phyloP scores from a whole-genome alignment of 23 tunicate genomes.

The Diplosoma virens region DNA sequence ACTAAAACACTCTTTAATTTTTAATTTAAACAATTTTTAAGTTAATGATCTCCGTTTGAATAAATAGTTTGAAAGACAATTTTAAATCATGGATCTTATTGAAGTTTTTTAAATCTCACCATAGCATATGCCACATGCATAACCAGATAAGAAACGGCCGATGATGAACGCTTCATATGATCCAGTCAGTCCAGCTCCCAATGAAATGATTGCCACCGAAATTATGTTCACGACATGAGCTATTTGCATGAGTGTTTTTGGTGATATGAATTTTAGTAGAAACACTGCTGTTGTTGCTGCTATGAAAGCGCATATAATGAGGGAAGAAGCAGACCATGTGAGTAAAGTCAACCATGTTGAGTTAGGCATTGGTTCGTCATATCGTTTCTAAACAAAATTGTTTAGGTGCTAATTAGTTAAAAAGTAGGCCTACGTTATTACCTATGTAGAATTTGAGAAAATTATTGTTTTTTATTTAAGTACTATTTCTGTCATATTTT shows the following conservation, averaged over 20 bases:
- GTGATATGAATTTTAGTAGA: neutral
- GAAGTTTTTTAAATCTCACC: conserved; percentile 12
- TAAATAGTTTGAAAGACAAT: neutral
- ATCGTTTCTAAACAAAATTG: conserved; percentile 10
- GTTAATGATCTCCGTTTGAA: neutral
- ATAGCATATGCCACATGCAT: conserved; percentile 17
- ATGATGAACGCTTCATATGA: conserved; percentile 51
- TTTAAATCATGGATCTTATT: neutral
- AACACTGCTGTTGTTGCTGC: conserved; percentile 17
- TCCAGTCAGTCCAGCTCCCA: conserved; percentile 40
- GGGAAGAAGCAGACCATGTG: conserved; percentile 22
- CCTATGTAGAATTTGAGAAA: too few species aligned
- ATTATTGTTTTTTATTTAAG: too few species aligned
- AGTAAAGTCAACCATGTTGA: conserved; percentile 28
- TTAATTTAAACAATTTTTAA: too few species aligned
- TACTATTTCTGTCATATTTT: too few species aligned
- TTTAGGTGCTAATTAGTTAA: neutral
- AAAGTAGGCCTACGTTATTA: too few species aligned
- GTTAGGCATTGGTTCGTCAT: conserved; percentile 20
- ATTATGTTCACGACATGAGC: conserved; percentile 29
- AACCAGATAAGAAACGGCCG: conserved; percentile 49
- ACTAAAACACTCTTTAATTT: too few species aligned
- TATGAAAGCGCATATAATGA: conserved; percentile 17
- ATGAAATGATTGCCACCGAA: conserved; percentile 27
- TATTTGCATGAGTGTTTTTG: conserved; percentile 22